Base-by-base conservation (phyloP, 1,140 invertebrate species). In the Drosophila sechellia region DNA sequence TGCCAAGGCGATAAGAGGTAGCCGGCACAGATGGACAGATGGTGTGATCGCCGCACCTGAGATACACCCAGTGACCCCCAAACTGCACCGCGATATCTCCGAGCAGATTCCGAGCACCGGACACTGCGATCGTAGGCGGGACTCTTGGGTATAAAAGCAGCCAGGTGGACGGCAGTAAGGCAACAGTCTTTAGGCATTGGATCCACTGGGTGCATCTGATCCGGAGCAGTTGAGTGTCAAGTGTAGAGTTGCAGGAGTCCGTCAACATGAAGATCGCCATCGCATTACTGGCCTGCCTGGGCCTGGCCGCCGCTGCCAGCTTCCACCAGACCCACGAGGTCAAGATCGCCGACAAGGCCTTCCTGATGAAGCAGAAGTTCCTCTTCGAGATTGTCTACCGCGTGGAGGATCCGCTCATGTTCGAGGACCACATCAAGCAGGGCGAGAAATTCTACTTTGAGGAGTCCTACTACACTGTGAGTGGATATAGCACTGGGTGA, bases 171-270 rank as follows among this genome's bases (percentile, higher is more conserved):
- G 22, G 22, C 31, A 17, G 54, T 65, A 40, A 57, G 76, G 50
- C 66, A 90, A 81, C 86, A 90, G 86, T 89, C 86, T 90, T 89
- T 89, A 89, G 86, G 86, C 49, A 78, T 90, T 87, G 77, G 83
- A 77, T 64, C 58, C 63, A 58, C 60, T 49, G 55, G 53, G 57
- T 65, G 61, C 45, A 54, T 87, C 83, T 76, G 71, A 76, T 84
- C 79, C 79, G 79, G 85, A 86, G 77, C 74, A 87, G 81, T 89
- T 77, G 72, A 57, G 10, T 49, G 53, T 45, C 70, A 20, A 48
- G 63, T 42, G 56, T 37, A 55, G 46, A 22, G 65, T 12, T 31
- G 17, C 17, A 68, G 57, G 37, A 63, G 40, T 42, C 55, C 55
- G n/a, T 66, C 68, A 76, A 55, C 3, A 90, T 90, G 87, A 90